Conservation (phyloP, 2,888 invertebrate species). For the Agrotis clavis region DNA sequence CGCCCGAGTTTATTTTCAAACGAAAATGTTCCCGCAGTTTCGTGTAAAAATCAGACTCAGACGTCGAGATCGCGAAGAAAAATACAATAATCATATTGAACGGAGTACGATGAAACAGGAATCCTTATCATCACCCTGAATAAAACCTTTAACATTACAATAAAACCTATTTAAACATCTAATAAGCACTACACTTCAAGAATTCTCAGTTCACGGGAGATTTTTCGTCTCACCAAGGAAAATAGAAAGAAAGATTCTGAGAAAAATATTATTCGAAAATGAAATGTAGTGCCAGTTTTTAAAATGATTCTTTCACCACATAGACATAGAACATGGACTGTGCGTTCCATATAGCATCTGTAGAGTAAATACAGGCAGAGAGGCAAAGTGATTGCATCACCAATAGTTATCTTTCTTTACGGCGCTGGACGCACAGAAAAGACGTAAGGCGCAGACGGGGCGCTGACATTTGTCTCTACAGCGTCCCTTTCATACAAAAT, state of each 20-base stretch:
- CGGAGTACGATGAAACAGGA: slow-evolving; percentile 54
- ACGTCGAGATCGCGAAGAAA: slow-evolving; percentile 56
- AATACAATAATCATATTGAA: slow-evolving; percentile 36
- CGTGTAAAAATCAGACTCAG: slow-evolving; percentile 42
- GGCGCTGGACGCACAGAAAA: too few relatives aligned
- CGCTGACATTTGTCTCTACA: too few relatives aligned
- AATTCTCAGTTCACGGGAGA: slow-evolving; percentile 39
- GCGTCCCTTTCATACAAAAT: too few relatives aligned
- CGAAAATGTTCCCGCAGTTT: slow-evolving; percentile 42
- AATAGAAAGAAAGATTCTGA: slow-evolving; percentile 35
- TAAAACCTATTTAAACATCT: slow-evolving; percentile 62
- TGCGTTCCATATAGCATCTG: too few relatives aligned
- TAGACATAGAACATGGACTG: too few relatives aligned
- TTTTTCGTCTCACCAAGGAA: slow-evolving; percentile 21
- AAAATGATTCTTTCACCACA: slow-evolving; percentile 34
- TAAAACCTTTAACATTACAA: slow-evolving; percentile 65
- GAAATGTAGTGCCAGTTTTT: slow-evolving; percentile 52
- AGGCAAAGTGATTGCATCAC: too few relatives aligned
- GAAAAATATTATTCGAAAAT: slow-evolving; percentile 39
- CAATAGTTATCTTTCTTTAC: too few relatives aligned
- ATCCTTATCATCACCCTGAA: slow-evolving; percentile 64
- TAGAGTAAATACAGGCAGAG: too few relatives aligned
- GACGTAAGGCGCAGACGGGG: too few relatives aligned
- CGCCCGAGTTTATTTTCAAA: slow-evolving; percentile 48
- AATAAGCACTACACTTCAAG: slow-evolving; percentile 51